Conservation (phyloP, 2,797 vertebrate genomes). For the Argya squamiceps region DNA sequence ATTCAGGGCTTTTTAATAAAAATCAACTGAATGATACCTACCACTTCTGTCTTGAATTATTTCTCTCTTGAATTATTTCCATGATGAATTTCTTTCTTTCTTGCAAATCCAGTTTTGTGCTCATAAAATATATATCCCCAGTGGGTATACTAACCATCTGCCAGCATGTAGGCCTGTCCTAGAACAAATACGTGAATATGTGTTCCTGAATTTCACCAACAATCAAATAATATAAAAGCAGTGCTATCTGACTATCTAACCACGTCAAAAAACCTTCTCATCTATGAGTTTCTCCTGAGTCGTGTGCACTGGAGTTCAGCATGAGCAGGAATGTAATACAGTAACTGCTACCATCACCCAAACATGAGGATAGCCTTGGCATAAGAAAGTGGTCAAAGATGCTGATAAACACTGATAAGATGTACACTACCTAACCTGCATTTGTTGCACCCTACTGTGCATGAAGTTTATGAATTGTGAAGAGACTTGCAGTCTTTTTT, state of each 20-base stretch:
- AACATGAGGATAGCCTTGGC: not conserved
- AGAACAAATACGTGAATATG: not conserved
- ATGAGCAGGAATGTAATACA: not conserved
- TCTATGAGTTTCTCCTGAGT: not conserved
- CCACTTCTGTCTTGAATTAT: slow-evolving; percentile 1
- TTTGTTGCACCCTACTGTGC: not conserved
- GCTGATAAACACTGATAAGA: not conserved
- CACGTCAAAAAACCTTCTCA: not conserved
- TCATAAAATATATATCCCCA: slow-evolving; percentile 1
- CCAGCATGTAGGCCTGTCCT: not conserved
- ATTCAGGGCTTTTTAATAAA: slow-evolving; percentile 50
- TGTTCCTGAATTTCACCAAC: not conserved
- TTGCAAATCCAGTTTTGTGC: not conserved
- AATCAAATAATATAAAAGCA: not conserved
- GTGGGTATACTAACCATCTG: not conserved
- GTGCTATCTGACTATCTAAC: not conserved
- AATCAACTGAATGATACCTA: slow-evolving; percentile 23
- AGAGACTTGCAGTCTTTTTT: not conserved
- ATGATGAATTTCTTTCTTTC: not conserved
- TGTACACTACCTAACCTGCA: not conserved
- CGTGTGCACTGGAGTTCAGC: not conserved
- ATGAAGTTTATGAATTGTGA: not conserved
- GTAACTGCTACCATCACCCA: not conserved
- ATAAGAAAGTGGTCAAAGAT: not conserved
- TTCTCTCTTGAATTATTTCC: slow-evolving; percentile 17